Conservation (phyloP, 64 coral and sea anemone species). For the Montipora cactus region DNA sequence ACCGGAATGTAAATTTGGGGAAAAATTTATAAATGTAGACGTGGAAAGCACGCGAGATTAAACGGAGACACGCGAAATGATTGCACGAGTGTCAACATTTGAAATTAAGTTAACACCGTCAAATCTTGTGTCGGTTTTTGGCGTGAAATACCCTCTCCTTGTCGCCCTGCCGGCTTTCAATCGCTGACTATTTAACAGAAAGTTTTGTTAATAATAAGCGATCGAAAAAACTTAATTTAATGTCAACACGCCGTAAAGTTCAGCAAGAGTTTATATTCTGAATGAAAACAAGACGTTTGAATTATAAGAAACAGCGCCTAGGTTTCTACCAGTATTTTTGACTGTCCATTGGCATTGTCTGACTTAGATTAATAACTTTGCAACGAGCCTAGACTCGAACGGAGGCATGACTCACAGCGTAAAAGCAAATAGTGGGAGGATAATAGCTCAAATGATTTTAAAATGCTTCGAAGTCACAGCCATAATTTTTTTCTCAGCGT, state of each 20-base stretch:
- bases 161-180: slow-evolving; percentile 42
- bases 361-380: slow-evolving; percentile 24
- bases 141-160: slow-evolving; percentile 64
- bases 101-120: slow-evolving; percentile 62
- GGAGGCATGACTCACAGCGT: background rate
- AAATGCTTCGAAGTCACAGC: slow-evolving; percentile 8
- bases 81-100: slow-evolving; percentile 29
- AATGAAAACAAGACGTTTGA: slow-evolving; percentile 69
- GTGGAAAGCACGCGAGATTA: slow-evolving; percentile 32
- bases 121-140: slow-evolving; percentile 29
- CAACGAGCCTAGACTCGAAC: background rate
- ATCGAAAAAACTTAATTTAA: slow-evolving; percentile 94
- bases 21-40: background rate
- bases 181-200: slow-evolving; percentile 79
- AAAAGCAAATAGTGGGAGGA: slow-evolving; percentile 61
- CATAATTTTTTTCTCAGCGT: slow-evolving; percentile 1
- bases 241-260: slow-evolving; percentile 85
- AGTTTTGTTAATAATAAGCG: slow-evolving; percentile 86
- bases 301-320: slow-evolving; percentile 48
- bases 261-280: slow-evolving; percentile 75
- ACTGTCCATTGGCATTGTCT: slow-evolving; percentile 37
- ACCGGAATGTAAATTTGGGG: slow-evolving; percentile 86
- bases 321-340: slow-evolving; percentile 40
- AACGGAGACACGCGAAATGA: slow-evolving; percentile 15
- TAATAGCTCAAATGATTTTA: background rate